These are phyloP conservation scores for Rhogogaster chlorosoma DNA, from an alignment of 2,888 invertebrate species.

Conservation along the genomic window DNA sequence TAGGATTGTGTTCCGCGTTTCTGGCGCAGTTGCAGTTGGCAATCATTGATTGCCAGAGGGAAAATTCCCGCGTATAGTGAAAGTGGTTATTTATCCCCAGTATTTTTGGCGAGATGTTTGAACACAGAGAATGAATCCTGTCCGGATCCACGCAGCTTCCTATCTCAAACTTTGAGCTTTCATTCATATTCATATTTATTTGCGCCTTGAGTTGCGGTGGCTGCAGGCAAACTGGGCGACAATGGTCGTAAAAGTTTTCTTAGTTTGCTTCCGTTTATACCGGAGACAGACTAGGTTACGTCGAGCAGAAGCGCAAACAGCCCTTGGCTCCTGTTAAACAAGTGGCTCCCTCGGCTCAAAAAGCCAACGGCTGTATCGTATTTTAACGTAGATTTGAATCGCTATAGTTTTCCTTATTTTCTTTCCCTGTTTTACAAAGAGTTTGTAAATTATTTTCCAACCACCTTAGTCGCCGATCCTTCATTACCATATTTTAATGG, in stretches of 20 bases:
- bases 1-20: neutral
- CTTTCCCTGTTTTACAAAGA: neutral
- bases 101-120: neutral
- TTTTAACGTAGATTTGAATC: constrained; percentile 8
- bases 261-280: constrained; percentile 18
- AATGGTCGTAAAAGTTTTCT: constrained; percentile 31
- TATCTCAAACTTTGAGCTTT: neutral
- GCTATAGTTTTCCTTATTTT: neutral
- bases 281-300: constrained; percentile 23
- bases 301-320: constrained; percentile 35
- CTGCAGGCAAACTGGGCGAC: neutral
- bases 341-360: neutral
- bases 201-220: constrained; percentile 8
- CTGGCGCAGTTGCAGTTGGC: neutral
- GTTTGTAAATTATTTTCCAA: neutral
- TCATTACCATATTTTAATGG: neutral
- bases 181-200: constrained; percentile 33
- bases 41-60: neutral
- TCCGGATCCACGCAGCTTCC: neutral
- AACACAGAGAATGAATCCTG: neutral
- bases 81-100: neutral
- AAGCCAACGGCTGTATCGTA: neutral
- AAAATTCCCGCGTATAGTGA: neutral
- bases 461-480: neutral
- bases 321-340: constrained; percentile 36